Conservation (phyloP, 2,888 invertebrate species). For the Andrena dorsata region DNA sequence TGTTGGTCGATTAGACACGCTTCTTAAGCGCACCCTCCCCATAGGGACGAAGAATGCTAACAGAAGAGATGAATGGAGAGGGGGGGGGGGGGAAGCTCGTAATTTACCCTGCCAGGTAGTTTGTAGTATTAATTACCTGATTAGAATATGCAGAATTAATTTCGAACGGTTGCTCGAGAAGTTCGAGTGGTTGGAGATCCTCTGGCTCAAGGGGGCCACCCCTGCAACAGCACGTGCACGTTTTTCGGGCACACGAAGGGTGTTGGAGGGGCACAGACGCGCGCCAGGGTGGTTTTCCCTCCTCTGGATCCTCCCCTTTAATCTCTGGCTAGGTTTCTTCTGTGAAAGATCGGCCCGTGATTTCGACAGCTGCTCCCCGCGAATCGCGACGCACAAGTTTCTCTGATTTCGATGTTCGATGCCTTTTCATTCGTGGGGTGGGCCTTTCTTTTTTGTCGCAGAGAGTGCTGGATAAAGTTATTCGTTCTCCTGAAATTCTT, state of each 20-base stretch:
- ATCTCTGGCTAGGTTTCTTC: conserved; percentile 44
- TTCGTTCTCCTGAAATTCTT: too few relatives aligned
- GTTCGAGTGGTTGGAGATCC: conserved; percentile 35
- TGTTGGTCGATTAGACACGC: conserved; percentile 1
- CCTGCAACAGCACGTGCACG: conserved; percentile 57
- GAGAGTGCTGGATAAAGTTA: not conserved
- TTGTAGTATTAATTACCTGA: conserved; percentile 23
- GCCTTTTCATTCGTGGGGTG: not conserved
- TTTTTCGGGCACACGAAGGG: conserved; percentile 40
- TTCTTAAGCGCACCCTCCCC: not conserved
- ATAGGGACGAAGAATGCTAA: not conserved
- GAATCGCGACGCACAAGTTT: conserved; percentile 28
- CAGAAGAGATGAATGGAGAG: not conserved
- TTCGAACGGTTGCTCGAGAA: conserved; percentile 10
- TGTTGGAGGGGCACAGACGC: conserved; percentile 18
- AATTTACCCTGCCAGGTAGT: conserved; percentile 1
- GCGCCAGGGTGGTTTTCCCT: conserved; percentile 36
- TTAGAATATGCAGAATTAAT: conserved; percentile 27
- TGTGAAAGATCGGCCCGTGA: conserved; percentile 44
- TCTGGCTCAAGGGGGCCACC: conserved; percentile 25
- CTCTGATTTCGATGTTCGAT: conserved; percentile 25
- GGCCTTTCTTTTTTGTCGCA: not conserved
- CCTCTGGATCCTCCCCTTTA: conserved; percentile 49
- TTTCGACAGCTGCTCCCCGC: conserved; percentile 62
- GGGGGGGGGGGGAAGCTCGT: not conserved